phyloP scores from a whole-genome alignment of 2,888 invertebrate species.

The Spisula subtruncata region DNA sequence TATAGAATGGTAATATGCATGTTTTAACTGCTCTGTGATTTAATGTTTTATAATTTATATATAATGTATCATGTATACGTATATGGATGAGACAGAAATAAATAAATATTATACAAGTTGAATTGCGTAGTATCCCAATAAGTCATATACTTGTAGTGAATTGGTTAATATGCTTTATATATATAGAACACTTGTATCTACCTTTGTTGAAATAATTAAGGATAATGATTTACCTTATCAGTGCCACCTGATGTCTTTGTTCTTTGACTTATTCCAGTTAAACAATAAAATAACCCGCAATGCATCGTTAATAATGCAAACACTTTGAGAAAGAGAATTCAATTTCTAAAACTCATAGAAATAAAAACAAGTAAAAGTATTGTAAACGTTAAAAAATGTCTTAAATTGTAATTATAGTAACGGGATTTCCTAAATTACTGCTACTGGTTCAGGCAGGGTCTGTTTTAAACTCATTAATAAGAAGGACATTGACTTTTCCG shows the following conservation, averaged over 20 bases:
- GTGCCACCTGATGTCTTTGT: not conserved
- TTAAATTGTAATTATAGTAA: not conserved
- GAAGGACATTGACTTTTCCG: not conserved
- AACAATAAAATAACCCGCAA: conserved; percentile 16
- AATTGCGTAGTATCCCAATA: no score
- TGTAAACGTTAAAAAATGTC: not conserved
- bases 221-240: not conserved
- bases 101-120: no score
- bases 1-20: no score
- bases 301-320: not conserved
- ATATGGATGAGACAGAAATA: no score
- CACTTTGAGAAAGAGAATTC: not conserved
- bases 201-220: no score
- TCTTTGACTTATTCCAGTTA: not conserved
- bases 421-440: not conserved
- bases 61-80: no score
- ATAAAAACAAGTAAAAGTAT: not conserved
- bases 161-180: no score
- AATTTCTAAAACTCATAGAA: not conserved
- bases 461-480: not conserved
- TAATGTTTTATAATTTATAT: no score
- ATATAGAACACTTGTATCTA: no score
- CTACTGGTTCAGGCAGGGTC: not conserved
- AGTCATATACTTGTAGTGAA: no score
- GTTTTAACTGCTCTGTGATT: no score